Evolutionary conservation across 2,797 vertebrate species (phyloP).

Genomic region (Adelosebastes latens): DNA sequence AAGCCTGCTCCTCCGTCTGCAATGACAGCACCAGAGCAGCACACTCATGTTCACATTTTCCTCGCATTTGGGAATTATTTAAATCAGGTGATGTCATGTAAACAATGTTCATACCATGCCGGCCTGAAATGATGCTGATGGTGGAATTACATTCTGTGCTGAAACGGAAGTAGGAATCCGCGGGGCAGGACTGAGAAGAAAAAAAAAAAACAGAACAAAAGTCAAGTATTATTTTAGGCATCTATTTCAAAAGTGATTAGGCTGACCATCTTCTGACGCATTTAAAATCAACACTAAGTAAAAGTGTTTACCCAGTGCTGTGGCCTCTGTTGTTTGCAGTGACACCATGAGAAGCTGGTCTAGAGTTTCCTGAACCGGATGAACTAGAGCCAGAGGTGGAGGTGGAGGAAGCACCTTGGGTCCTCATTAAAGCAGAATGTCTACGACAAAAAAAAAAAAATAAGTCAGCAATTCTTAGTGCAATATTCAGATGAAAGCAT

Average conservation of each 20-base stretch:
- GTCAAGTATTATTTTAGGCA: not conserved
- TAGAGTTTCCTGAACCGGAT: slow-evolving; percentile 63
- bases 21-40: slow-evolving; percentile 23
- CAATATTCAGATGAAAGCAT: not conserved
- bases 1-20: slow-evolving; percentile 95
- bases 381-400: slow-evolving; percentile 52
- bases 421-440: slow-evolving; percentile 81
- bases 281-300: not conserved
- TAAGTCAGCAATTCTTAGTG: not conserved
- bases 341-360: slow-evolving; percentile 71
- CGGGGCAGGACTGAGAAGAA: slow-evolving; percentile 39
- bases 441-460: slow-evolving; percentile 63
- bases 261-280: not conserved
- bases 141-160: slow-evolving; percentile 78
- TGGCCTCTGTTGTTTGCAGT: slow-evolving; percentile 67
- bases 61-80: not conserved
- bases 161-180: slow-evolving; percentile 70
- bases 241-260: not conserved
- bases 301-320: slow-evolving; percentile 78
- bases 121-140: slow-evolving; percentile 81
- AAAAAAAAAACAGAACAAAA: not conserved
- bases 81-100: not conserved
- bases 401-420: slow-evolving; percentile 70
- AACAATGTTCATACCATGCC: slow-evolving; percentile 75
- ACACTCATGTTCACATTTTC: not conserved